Evolutionary conservation across 2,113 vertebrate genomes (phyloP).

Genomic region (Sisor rabdophorus): DNA sequence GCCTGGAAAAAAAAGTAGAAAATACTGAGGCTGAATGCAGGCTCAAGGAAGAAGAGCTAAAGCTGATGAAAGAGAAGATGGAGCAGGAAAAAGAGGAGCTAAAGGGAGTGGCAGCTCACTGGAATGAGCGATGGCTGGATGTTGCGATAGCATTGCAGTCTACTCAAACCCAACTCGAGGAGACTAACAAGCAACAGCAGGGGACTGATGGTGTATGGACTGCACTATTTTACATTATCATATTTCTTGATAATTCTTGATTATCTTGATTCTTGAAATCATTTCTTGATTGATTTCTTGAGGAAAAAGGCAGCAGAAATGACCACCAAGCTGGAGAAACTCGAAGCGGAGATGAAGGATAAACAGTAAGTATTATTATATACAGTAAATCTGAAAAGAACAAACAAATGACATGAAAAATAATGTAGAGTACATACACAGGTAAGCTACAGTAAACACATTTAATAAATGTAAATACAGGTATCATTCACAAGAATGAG

Average conservation of each 20-base stretch:
- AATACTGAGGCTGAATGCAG: slow-evolving; percentile 51
- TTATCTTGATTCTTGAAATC: too few relatives aligned
- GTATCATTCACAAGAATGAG: neutral
- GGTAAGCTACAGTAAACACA: too few relatives aligned
- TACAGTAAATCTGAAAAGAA: neutral
- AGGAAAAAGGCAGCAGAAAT: slow-evolving; percentile 23
- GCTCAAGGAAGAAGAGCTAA: slow-evolving; percentile 49
- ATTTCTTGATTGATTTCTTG: too few relatives aligned
- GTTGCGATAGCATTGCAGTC: slow-evolving; percentile 57
- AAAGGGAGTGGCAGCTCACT: slow-evolving; percentile 57
- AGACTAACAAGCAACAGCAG: slow-evolving; percentile 42
- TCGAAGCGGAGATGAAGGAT: slow-evolving; percentile 48
- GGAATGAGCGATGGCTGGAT: slow-evolving; percentile 69
- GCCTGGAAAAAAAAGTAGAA: slow-evolving; percentile 53
- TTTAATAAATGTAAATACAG: too few relatives aligned
- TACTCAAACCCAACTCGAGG: slow-evolving; percentile 62
- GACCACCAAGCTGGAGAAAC: slow-evolving; percentile 35
- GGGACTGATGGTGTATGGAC: slow-evolving; percentile 19
- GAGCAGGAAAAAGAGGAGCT: slow-evolving; percentile 55
- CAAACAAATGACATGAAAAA: neutral
- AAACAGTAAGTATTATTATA: slow-evolving; percentile 50
- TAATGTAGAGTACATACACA: neutral
- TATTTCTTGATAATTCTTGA: too few relatives aligned
- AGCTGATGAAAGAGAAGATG: slow-evolving; percentile 43
- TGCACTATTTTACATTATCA: neutral